phyloP scores from a whole-genome alignment of 2,797 vertebrate species.

The Manis pentadactyla region DNA sequence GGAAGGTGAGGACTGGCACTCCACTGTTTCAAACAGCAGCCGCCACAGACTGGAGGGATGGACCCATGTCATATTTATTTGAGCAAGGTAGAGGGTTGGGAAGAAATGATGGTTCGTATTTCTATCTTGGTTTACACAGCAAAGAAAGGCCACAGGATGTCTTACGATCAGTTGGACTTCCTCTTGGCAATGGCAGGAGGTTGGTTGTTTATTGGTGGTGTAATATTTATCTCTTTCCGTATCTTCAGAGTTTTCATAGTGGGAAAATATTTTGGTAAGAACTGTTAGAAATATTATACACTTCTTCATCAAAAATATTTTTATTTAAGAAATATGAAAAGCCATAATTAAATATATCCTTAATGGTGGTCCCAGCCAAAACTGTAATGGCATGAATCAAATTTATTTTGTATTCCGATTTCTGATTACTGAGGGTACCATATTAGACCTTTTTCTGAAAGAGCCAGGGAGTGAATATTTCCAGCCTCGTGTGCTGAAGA shows the following conservation, averaged over 20 bases:
- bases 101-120: background rate
- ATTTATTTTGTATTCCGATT: background rate
- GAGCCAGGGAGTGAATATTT: background rate
- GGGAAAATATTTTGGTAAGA: background rate
- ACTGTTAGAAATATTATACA: background rate
- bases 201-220: background rate
- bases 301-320: slow-evolving; percentile 23
- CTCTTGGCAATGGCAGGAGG: background rate
- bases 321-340: slow-evolving; percentile 15
- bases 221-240: background rate
- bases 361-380: background rate
- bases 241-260: background rate
- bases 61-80: background rate
- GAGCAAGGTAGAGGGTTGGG: background rate
- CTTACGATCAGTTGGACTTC: background rate
- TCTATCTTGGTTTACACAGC: background rate
- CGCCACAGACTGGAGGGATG: background rate
- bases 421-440: background rate
- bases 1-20: background rate
- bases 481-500: background rate
- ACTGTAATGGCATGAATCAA: background rate
- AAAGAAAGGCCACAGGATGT: background rate
- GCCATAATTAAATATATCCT: background rate
- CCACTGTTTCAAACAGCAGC: background rate
- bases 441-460: background rate